Evolutionary conservation across 2,888 invertebrate genomes (phyloP).

Genomic region (Lagria hirta): DNA sequence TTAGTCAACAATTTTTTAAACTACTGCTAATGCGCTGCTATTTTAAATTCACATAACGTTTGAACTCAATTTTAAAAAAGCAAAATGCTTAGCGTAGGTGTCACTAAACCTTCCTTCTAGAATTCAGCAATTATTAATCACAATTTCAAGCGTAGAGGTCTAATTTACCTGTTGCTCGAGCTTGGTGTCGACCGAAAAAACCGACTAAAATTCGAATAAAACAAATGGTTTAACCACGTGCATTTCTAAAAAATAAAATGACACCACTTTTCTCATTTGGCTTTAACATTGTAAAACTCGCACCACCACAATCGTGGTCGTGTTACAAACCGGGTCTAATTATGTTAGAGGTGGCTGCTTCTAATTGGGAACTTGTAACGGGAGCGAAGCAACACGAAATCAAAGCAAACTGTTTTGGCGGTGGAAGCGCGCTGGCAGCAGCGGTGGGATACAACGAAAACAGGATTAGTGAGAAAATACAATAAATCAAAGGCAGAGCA

Average conservation of each 20-base stretch:
- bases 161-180: slow-evolving; percentile 20
- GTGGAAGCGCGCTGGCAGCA: too few species aligned
- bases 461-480: slow-evolving; percentile 18
- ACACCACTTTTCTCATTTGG: too few species aligned
- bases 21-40: too few species aligned
- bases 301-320: slow-evolving; percentile 20
- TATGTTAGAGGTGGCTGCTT: slow-evolving; percentile 23
- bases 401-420: slow-evolving; percentile 19
- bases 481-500: slow-evolving; percentile 10
- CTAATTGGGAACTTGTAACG: slow-evolving; percentile 24
- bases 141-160: slow-evolving; percentile 18
- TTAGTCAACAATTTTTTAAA: too few species aligned
- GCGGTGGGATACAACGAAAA: too few species aligned
- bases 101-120: too few species aligned
- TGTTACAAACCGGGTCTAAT: slow-evolving; percentile 24
- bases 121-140: slow-evolving; percentile 20
- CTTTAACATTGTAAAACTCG: too few species aligned
- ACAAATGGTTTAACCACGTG: too few species aligned
- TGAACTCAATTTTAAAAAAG: too few species aligned
- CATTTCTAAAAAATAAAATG: too few species aligned
- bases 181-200: slow-evolving; percentile 9
- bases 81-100: too few species aligned
- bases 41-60: too few species aligned
- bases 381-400: slow-evolving; percentile 22
- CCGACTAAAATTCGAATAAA: slow-evolving; percentile 14